These are phyloP conservation scores for Microctenopoma lineatum DNA, from an alignment of 2,797 vertebrate genomes.

Conservation along the genomic window DNA sequence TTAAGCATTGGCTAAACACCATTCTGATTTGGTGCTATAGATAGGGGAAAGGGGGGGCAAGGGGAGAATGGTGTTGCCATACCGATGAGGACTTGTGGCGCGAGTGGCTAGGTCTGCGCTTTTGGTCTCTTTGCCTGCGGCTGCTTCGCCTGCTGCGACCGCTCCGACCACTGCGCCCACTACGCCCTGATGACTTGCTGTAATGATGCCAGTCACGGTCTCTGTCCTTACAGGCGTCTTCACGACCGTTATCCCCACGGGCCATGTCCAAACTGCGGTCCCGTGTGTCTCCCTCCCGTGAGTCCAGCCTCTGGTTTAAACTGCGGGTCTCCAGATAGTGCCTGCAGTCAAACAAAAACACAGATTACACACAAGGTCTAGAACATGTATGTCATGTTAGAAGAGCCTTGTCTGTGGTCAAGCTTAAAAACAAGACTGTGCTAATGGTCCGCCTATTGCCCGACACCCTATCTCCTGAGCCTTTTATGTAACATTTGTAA, in stretches of 20 bases:
- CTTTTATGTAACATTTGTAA: conserved; percentile 71
- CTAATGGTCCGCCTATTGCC: conserved; percentile 33
- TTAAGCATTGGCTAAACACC: conserved; percentile 69
- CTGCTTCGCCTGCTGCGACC: conserved; percentile 84
- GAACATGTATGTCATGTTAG: background rate
- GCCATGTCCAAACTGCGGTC: conserved; percentile 84
- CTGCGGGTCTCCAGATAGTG: conserved; percentile 90
- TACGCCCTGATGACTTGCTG: conserved; percentile 92
- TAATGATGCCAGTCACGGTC: conserved; percentile 91
- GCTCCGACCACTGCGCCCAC: conserved; percentile 86
- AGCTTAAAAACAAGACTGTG: conserved; percentile 44
- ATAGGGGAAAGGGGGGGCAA: conserved; percentile 28
- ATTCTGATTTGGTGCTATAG: conserved; percentile 58
- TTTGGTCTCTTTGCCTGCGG: conserved; percentile 71
- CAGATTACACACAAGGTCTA: conserved; percentile 18
- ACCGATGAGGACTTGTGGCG: conserved; percentile 89
- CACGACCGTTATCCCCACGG: conserved; percentile 78
- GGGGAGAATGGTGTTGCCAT: conserved; percentile 74
- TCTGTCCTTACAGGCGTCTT: conserved; percentile 67
- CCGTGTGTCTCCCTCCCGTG: conserved; percentile 77
- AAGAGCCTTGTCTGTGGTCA: conserved; percentile 23
- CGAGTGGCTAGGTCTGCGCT: conserved; percentile 82
- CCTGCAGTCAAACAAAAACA: conserved; percentile 70
- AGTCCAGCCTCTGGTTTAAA: conserved; percentile 87
- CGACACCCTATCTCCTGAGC: conserved; percentile 57